These are phyloP conservation scores for Tipula lateralis DNA, from an alignment of 2,888 invertebrate species.

Conservation along the genomic window DNA sequence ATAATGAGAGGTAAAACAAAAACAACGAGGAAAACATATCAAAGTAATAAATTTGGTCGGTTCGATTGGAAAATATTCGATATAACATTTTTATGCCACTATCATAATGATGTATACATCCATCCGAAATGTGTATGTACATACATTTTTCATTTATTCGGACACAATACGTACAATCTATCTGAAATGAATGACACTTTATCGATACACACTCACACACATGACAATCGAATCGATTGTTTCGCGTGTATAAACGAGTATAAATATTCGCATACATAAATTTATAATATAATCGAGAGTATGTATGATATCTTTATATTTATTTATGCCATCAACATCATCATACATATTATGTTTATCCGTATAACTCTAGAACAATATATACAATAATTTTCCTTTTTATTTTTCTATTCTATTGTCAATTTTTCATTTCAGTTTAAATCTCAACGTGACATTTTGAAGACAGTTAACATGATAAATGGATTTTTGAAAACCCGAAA, in stretches of 20 bases:
- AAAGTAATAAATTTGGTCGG: background rate
- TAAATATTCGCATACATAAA: background rate
- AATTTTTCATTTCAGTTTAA: constrained; percentile 24
- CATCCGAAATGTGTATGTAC: background rate
- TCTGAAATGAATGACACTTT: background rate
- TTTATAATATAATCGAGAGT: background rate
- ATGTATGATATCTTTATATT: background rate
- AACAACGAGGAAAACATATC: too few relatives aligned
- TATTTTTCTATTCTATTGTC: constrained; percentile 19
- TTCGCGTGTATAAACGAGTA: background rate
- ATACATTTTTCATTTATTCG: background rate
- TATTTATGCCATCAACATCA: constrained; percentile 24
- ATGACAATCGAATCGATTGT: background rate
- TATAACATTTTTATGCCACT: background rate
- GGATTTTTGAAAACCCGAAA: background rate
- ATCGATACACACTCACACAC: background rate
- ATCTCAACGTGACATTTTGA: constrained; percentile 24
- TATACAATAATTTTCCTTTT: constrained; percentile 1
- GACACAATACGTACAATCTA: background rate
- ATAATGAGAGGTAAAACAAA: background rate
- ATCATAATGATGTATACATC: too few relatives aligned
- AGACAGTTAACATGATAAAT: constrained; percentile 7
- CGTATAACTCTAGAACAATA: background rate
- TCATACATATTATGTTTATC: background rate
- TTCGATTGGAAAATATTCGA: background rate